Base-by-base conservation (phyloP, 2,888 invertebrate species). In the Nineta flava region DNA sequence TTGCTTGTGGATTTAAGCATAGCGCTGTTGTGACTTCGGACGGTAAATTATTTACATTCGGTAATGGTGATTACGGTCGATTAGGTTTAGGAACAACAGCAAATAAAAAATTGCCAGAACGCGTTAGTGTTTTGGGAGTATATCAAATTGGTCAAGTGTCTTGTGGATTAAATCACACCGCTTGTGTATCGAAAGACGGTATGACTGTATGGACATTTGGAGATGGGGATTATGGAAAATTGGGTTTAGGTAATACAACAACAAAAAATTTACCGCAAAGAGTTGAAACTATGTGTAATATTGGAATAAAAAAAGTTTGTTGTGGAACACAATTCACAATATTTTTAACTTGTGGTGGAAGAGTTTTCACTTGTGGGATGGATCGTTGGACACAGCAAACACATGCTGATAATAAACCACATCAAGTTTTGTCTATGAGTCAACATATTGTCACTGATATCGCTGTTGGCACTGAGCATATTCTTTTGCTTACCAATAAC, bases 251-350 rank as follows among this genome's bases (percentile, higher is more conserved):
- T 12, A 67, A 67, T 53, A 65, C 66, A 3, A 62, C 63, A 3
- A 67, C 68, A n/a, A 70, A 68, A 55, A 63, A 66, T 9, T 64
- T 64, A 3, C 73, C 73, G 2, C 73, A 73, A 61, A 62, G 69
- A 55, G 70, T 80, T 7, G 76, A 76, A 54, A 59, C 68, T 1
- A 60, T 79, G 55, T 69, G 70, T 56, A 72, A 74, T 55, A 58
- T 73, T 26, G 71, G 70, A 1, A 65, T 79, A 9, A 73, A 71
- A 55, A 76, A 76, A 62, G 74, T 77, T 2, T 72, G 72, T 17
- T 78, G 78, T 60, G 79, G 79, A n/a, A 74, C 75, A 2, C 76
- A 77, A 58, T 73, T 79, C 56, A 75, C 77, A 1, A 69, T 79
- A 10, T 78, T 77, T 54, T 64, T 79, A n/a, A 74, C 77, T 1